Conservation (phyloP, 2,113 vertebrate genomes). For the Montifringilla adamsi region DNA sequence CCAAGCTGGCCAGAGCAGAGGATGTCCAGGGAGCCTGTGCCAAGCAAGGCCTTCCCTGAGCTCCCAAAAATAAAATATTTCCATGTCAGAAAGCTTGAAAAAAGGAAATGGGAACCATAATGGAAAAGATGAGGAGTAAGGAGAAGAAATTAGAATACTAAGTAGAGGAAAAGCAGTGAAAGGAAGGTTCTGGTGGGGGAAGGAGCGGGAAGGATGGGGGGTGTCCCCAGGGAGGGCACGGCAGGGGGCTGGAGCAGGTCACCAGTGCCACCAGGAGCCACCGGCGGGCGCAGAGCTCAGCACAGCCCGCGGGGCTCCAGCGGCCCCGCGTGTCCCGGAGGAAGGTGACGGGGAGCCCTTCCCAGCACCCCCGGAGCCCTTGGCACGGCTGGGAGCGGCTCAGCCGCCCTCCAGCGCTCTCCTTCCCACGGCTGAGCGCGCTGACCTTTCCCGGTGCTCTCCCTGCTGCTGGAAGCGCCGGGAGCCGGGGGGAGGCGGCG, state of each 20-base stretch:
- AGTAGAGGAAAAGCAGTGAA: background rate
- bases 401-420: background rate
- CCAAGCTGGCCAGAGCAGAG: background rate
- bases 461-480: background rate
- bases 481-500: background rate
- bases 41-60: background rate
- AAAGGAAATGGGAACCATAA: background rate
- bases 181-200: background rate
- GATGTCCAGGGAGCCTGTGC: background rate
- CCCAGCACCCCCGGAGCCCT: background rate
- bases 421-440: background rate
- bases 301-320: rapidly evolving
- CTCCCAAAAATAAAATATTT: background rate
- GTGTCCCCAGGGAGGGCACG: rapidly evolving
- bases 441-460: conserved; percentile 48
- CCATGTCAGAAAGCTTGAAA: background rate
- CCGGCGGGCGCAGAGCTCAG: rapidly evolving
- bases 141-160: background rate
- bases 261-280: background rate
- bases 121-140: background rate
- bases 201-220: background rate
- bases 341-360: background rate
- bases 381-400: background rate
- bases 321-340: background rate
- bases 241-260: background rate